These are phyloP conservation scores for Lycopodina hypogea DNA, from an alignment of 37 sponge, comb jelly and placozoan species.

Conservation along the genomic window DNA sequence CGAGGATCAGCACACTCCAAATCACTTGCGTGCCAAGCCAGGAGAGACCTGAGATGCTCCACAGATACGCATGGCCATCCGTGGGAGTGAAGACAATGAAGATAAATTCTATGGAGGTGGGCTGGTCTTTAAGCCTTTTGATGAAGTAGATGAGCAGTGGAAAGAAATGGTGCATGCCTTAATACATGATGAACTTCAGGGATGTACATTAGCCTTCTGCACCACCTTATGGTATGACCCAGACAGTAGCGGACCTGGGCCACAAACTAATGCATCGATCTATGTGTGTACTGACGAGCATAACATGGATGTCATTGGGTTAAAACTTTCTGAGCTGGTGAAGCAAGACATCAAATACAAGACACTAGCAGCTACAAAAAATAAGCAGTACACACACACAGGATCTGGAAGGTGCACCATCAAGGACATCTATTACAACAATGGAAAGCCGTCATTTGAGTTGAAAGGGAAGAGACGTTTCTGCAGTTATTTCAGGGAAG, in stretches of 20 bases:
- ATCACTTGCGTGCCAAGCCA: too few relatives aligned
- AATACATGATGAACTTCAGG: constrained; percentile 16
- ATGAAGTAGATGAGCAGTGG: constrained; percentile 38
- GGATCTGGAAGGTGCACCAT: constrained; percentile 22
- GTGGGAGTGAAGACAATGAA: neutral
- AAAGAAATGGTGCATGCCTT: constrained; percentile 9
- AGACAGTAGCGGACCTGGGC: neutral
- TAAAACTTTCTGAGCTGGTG: constrained; percentile 45
- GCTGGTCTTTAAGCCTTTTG: constrained; percentile 24
- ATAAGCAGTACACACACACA: constrained; percentile 16
- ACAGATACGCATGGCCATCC: neutral
- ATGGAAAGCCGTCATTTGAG: constrained; percentile 45
- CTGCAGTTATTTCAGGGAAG: neutral
- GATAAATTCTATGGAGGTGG: constrained; percentile 37
- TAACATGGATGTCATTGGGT: constrained; percentile 45
- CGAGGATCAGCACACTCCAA: too few relatives aligned
- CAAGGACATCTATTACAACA: constrained; percentile 59
- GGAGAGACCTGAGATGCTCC: neutral
- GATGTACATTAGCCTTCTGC: constrained; percentile 21
- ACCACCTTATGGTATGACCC: constrained; percentile 36
- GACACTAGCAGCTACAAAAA: constrained; percentile 43
- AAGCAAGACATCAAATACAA: constrained; percentile 57
- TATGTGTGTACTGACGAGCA: constrained; percentile 52
- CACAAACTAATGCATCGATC: neutral
- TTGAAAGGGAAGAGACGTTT: neutral